These are phyloP conservation scores for Ephydatia muelleri DNA, from an alignment of 37 sponge, comb jelly and placozoan species.

Conservation along the genomic window DNA sequence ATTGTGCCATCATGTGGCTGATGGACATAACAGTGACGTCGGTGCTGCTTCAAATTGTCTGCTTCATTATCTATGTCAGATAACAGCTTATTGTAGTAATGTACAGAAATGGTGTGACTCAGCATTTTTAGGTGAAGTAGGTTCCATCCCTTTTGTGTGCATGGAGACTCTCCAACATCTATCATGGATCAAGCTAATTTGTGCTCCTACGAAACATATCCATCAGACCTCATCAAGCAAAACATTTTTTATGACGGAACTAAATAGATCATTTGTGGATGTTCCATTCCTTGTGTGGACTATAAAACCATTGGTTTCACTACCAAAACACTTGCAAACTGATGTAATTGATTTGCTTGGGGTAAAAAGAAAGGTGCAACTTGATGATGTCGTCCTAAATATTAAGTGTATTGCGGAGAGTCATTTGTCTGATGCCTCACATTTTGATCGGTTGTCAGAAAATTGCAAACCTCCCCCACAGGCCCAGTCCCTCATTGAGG, in stretches of 20 bases:
- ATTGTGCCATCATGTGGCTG: conserved; percentile 13
- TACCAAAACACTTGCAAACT: background rate
- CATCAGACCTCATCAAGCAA: too few species aligned
- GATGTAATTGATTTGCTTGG: conserved; percentile 15
- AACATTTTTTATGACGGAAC: too few species aligned
- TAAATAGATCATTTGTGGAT: too few species aligned
- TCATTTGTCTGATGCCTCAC: background rate
- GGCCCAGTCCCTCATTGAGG: background rate
- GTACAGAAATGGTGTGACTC: conserved; percentile 5
- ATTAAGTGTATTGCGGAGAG: conserved; percentile 21
- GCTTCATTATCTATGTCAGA: too few species aligned
- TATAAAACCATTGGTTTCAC: conserved; percentile 35
- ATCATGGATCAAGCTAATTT: conserved; percentile 35
- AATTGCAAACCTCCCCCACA: background rate
- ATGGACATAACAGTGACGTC: background rate
- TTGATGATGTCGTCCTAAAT: conserved; percentile 39
- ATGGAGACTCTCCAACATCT: background rate
- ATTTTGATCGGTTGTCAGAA: conserved; percentile 32
- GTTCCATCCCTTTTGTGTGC: conserved; percentile 31
- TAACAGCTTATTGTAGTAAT: too few species aligned
- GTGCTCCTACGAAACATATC: background rate
- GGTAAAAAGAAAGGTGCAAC: background rate
- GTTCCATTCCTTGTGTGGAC: conserved; percentile 53
- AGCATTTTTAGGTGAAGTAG: conserved; percentile 9
- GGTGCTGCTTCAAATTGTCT: too few species aligned